Percentiles rank a stretch among this genome's conserved stretches.
phyloP scores from a whole-genome alignment of 2,888 invertebrate species.

The Zaprionus obscuricornis region DNA sequence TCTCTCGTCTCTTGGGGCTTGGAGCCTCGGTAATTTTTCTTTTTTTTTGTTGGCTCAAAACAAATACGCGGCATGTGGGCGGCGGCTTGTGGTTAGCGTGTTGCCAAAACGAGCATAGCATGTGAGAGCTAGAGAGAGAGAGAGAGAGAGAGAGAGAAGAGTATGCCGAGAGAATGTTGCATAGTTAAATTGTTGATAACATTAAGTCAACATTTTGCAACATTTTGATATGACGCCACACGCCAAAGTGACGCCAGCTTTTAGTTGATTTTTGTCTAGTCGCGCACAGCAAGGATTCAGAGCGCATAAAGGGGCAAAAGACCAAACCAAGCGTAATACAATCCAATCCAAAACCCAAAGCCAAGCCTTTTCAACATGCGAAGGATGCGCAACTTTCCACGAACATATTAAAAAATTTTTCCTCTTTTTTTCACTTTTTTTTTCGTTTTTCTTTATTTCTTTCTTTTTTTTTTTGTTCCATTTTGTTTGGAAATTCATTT shows the following conservation, averaged over 20 bases:
- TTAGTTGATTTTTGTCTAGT: slow-evolving; percentile 63
- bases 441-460: slow-evolving; percentile 49
- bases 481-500: slow-evolving; percentile 49
- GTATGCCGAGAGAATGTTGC: background rate
- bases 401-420: slow-evolving; percentile 67
- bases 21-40: no score
- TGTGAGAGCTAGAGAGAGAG: slow-evolving; percentile 16
- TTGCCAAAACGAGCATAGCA: slow-evolving; percentile 6
- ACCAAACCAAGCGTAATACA: slow-evolving; percentile 4
- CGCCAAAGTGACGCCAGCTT: slow-evolving; percentile 52
- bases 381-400: background rate
- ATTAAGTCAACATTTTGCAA: slow-evolving; percentile 68
- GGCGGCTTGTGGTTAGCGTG: slow-evolving; percentile 27
- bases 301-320: no score
- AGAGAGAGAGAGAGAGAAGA: background rate
- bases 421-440: slow-evolving; percentile 59
- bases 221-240: slow-evolving; percentile 56
- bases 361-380: no score
- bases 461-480: slow-evolving; percentile 27
- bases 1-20: no score
- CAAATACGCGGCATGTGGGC: slow-evolving; percentile 65
- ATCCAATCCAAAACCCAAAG: background rate
- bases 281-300: no score
- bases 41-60: slow-evolving; percentile 66
- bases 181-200: slow-evolving; percentile 43